phyloP scores from a whole-genome alignment of 1,140 invertebrate genomes.

The Neodiprion fabricii region DNA sequence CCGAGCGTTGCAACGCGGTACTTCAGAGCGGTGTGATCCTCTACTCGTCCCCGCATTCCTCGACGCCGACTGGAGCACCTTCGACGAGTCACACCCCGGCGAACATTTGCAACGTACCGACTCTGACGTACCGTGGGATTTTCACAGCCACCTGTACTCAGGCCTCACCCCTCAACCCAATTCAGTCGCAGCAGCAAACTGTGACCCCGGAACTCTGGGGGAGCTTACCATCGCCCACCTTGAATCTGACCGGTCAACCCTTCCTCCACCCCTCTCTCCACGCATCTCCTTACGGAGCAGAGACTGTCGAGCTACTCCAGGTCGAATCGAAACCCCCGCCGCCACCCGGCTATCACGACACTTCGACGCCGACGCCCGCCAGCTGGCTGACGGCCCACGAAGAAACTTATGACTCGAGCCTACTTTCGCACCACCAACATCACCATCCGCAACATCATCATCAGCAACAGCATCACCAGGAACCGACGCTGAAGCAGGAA shows the following conservation, averaged over 20 bases:
- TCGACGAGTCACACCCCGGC: constrained; percentile 48
- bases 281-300: constrained; percentile 45
- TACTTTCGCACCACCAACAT: constrained; percentile 48
- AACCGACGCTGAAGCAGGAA: constrained; percentile 51
- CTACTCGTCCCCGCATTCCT: constrained; percentile 50
- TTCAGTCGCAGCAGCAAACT: constrained; percentile 46
- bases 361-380: constrained; percentile 42
- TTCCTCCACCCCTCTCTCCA: constrained; percentile 53
- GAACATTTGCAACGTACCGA: constrained; percentile 66
- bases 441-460: constrained; percentile 50
- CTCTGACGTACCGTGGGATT: constrained; percentile 70
- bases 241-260: constrained; percentile 50
- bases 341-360: constrained; percentile 52
- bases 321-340: constrained; percentile 55
- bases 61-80: constrained; percentile 35
- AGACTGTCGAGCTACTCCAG: constrained; percentile 56
- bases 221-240: constrained; percentile 59
- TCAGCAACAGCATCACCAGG: constrained; percentile 49
- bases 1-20: constrained; percentile 50
- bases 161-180: constrained; percentile 59
- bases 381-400: constrained; percentile 71
- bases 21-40: constrained; percentile 56
- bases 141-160: constrained; percentile 70
- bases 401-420: constrained; percentile 69
- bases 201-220: constrained; percentile 53